These are phyloP conservation scores for Drosophila affinis DNA, from an alignment of 2,888 invertebrate species.

Conservation along the genomic window DNA sequence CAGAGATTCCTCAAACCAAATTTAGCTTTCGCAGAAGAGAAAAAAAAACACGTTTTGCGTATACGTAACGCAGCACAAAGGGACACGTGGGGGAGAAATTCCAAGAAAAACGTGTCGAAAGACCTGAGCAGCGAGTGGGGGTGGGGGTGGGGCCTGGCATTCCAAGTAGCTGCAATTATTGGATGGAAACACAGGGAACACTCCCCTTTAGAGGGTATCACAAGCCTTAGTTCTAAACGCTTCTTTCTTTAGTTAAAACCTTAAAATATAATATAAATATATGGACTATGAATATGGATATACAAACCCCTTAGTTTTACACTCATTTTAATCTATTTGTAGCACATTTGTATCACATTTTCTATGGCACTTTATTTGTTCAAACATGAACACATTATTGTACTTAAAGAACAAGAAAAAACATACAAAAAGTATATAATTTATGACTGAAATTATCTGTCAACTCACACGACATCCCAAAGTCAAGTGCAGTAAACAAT, in stretches of 20 bases:
- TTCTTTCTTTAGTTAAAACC: too few species aligned
- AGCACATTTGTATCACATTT: not conserved
- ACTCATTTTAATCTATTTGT: not conserved
- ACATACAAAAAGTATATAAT: too few species aligned
- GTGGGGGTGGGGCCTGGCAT: not conserved
- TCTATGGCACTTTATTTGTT: too few species aligned
- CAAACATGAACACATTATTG: too few species aligned
- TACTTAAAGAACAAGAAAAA: too few species aligned
- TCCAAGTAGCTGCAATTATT: constrained; percentile 31
- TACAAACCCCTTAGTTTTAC: not conserved
- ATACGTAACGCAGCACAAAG: constrained; percentile 47
- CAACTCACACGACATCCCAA: too few species aligned
- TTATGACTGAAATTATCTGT: too few species aligned
- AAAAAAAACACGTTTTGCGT: constrained; percentile 28
- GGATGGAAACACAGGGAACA: constrained; percentile 13
- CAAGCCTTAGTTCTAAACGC: too few species aligned
- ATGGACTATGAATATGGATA: not conserved
- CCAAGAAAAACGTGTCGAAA: constrained; percentile 1
- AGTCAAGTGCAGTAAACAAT: too few species aligned
- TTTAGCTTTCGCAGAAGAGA: constrained; percentile 11
- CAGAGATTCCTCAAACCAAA: not conserved
- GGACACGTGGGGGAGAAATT: constrained; percentile 1
- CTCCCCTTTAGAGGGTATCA: not conserved
- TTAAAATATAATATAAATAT: not conserved
- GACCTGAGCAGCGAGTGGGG: not conserved